These are phyloP conservation scores for Acanthoscelides obtectus DNA, from an alignment of 2,888 invertebrate genomes.

Conservation along the genomic window DNA sequence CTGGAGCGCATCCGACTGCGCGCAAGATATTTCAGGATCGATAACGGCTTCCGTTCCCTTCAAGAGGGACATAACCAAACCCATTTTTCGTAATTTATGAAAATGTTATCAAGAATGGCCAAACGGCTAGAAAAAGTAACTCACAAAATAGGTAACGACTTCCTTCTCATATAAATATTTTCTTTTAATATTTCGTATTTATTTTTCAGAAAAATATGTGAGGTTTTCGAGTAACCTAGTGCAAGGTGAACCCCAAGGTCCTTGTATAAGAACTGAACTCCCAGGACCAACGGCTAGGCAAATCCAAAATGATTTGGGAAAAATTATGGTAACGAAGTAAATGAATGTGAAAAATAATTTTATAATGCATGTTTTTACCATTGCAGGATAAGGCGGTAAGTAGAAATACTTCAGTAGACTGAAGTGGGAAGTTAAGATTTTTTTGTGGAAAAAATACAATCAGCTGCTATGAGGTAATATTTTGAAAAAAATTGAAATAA, in stretches of 20 bases:
- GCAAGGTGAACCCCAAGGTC: constrained; percentile 57
- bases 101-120: neutral
- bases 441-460: too few species aligned
- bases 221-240: constrained; percentile 16
- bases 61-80: neutral
- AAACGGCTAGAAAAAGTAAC: neutral
- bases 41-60: neutral
- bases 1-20: neutral
- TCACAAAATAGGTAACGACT: neutral
- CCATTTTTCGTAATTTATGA: neutral
- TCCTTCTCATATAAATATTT: neutral
- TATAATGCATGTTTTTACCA: neutral
- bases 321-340: neutral
- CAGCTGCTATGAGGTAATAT: too few species aligned
- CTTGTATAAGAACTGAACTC: constrained; percentile 57
- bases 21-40: neutral
- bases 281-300: constrained; percentile 60
- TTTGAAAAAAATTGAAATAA: too few species aligned
- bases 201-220: constrained; percentile 15
- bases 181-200: neutral
- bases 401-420: too few species aligned
- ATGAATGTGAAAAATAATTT: neutral
- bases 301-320: neutral
- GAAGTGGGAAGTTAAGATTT: too few species aligned
- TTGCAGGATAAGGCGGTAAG: constrained; percentile 7